Evolutionary conservation across 2,888 invertebrate species (phyloP), one percentile per base, ranked within the genome.

Genomic region (Cryptocheilus praepositus): DNA sequence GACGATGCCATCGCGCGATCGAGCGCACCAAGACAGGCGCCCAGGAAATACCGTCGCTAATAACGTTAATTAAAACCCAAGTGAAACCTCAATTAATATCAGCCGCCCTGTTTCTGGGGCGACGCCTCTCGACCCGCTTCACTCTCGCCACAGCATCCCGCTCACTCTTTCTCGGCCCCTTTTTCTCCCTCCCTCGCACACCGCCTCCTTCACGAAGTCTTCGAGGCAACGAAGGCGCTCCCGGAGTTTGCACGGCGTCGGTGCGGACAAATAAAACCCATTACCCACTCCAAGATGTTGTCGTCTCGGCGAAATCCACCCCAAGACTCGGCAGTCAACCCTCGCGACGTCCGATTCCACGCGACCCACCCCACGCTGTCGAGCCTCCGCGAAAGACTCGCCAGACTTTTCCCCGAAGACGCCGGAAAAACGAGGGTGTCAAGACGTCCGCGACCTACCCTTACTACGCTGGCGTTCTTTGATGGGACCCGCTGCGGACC

Each of bases 211-310:
- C 1, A 36, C 36, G 36, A 58, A 58, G 19, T 45, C 52, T n/a
- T 51, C 55, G 67, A 56, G n/a, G 28, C 62, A 61, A 70, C 71
- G 71, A 67, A 76, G 74, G 72, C 73, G 74, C 80, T 71, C 75
- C 68, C 36, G 73, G 71, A 71, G 77, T 71, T 76, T 67, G 81
- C 73, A 64, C 67, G 74, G 76, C 64, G 77, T 74, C 74, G 79
- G 77, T 71, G 81, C 80, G 82, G 82, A 86, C 87, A 86, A 86
- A 86, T 86, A 86, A 88, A 88, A 88, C 72, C 88, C 87, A 88
- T 88, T 88, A 88, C 86, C 84, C 88, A 85, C 81, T 76, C 84
- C 83, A 66, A 73, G 72, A 65, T 72, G 67, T 70, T 78, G 71
- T 70, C 73, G 58, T 73, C 76, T 58, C 71, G 67, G 67, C 21